Base-by-base conservation (phyloP, 2,888 invertebrate species). In the Lasius platythorax region DNA sequence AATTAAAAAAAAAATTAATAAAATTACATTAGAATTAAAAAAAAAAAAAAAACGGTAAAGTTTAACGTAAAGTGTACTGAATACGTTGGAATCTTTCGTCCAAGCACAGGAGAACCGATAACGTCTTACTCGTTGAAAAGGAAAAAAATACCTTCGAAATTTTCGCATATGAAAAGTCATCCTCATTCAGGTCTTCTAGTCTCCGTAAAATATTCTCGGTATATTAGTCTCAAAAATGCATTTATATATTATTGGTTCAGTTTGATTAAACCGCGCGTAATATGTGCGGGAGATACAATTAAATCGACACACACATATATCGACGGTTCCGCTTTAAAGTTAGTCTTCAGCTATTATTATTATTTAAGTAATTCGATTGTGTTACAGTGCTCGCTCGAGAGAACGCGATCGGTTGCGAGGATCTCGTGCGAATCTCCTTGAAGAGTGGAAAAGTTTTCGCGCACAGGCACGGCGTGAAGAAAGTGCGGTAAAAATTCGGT, bases 241-340 rank as follows among this genome's bases (percentile, higher is more conserved):
- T 86, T 78, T 86, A 82, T 83, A 82, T 86, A 82, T 89, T 91
- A 82, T 91, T 91, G 91, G 90, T 91, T 87, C 87, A 88, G 85
- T 91, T 90, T 90, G 88, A 90, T 91, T 90, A 84, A 85, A 81
- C 87, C 90, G 87, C 89, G 61, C 82, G 67, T 53, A 84, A 63
- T 53, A 53, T 53, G 53, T 72, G 84, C 87, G 83, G 81, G 46
- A n/a, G 58, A 78, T 81, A 85, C 74, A 79, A 78, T 85, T 75
- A 82, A 84, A 63, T 61, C 67, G 81, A 66, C 78, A 86, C 72
- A 87, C 84, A 79, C 37, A 37, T 6, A 37, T 76, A 64, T 74
- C 73, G 46, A 50, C 67, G 64, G 61, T 82, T 74, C 30, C 58
- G 37, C 46, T 81, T 81, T 72, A 72, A 53, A 72, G 58, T 72